A percentile compares a stretch with the other conserved stretches of the same genome.
phyloP scores from a whole-genome alignment of 2,888 invertebrate genomes.

The Mythimna ferrago region DNA sequence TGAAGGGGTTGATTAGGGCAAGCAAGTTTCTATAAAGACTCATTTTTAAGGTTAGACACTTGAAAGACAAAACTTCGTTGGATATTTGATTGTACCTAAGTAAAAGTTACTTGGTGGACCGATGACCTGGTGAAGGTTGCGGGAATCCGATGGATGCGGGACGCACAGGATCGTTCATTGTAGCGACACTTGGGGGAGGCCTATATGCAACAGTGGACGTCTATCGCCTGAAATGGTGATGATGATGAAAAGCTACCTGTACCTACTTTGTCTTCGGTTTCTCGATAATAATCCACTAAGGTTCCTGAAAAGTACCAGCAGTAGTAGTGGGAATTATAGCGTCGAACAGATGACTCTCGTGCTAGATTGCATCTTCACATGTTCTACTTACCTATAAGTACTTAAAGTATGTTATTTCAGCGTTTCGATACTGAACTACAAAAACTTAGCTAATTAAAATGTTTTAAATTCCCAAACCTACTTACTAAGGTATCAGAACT shows the following conservation, averaged over 20 bases:
- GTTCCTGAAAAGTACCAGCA: neutral
- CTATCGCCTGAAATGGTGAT: too few species aligned
- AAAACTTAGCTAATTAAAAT: conserved; percentile 35
- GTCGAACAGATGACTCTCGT: neutral
- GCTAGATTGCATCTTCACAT: neutral
- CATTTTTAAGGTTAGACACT: too few species aligned
- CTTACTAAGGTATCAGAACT: conserved; percentile 17
- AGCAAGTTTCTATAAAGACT: too few species aligned
- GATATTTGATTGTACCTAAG: neutral
- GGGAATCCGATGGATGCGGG: too few species aligned
- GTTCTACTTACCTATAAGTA: neutral
- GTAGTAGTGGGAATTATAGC: neutral
- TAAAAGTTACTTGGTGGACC: neutral
- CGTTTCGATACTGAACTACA: neutral
- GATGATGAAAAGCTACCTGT: neutral
- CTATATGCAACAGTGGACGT: too few species aligned
- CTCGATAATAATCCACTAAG: neutral
- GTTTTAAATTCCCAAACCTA: conserved; percentile 27
- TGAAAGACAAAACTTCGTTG: too few species aligned
- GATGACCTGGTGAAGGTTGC: too few species aligned
- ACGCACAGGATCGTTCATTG: too few species aligned
- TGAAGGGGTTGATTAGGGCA: too few species aligned
- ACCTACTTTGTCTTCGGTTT: neutral
- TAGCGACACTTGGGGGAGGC: too few species aligned
- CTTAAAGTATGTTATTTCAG: neutral